Conservation (phyloP, 2,113 vertebrate species). For the Crotalus viridis region DNA sequence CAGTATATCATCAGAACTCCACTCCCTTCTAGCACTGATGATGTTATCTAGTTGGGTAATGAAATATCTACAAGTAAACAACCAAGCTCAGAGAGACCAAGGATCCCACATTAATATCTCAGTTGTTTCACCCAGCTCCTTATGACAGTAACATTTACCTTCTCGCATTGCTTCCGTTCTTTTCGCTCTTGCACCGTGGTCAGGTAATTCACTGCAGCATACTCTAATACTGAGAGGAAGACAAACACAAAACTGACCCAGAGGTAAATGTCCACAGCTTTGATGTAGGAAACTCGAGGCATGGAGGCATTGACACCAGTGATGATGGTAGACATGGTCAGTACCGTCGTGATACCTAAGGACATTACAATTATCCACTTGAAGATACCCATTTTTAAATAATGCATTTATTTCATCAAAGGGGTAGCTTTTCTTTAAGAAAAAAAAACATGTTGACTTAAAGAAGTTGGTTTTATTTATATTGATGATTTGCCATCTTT, state of each 20-base stretch:
- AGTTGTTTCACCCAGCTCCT: accelerated
- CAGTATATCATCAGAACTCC: background rate
- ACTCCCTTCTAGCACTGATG: background rate
- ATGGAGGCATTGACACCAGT: constrained; percentile 96
- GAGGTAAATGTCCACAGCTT: constrained; percentile 96
- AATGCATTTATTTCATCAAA: background rate
- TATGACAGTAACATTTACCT: constrained; percentile 60
- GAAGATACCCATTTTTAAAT: background rate
- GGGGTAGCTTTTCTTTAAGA: background rate
- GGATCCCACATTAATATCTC: background rate
- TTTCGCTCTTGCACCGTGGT: constrained; percentile 88
- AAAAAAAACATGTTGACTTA: background rate
- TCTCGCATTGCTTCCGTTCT: constrained; percentile 82
- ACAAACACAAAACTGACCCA: constrained; percentile 99
- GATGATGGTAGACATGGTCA: constrained; percentile 85
- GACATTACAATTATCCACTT: constrained; percentile 6
- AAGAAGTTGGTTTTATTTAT: background rate
- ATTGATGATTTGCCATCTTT: background rate
- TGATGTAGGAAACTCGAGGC: constrained; percentile 96
- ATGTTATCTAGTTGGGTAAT: background rate
- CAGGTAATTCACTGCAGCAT: constrained; percentile 91
- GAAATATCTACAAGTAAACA: background rate
- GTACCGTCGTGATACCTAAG: constrained; percentile 80
- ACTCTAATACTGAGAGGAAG: constrained; percentile 95
- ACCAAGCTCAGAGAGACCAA: background rate